A percentile compares a stretch with the other conserved stretches of the same genome.
Evolutionary conservation across 2,113 vertebrate species (phyloP).

Genomic region (Menidia beryllina): DNA sequence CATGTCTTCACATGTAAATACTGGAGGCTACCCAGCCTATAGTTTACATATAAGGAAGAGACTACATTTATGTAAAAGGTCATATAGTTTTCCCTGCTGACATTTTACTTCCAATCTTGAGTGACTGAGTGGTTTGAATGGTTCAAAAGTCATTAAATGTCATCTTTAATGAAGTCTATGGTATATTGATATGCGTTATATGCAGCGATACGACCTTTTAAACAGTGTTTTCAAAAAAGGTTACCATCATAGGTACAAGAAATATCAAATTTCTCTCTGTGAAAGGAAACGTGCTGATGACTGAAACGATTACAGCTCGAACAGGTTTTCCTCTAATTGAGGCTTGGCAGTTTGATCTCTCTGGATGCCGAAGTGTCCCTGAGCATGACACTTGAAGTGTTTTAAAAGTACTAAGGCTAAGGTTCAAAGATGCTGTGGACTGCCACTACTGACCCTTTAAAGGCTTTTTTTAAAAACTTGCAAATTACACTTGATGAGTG

Average conservation of each 20-base stretch:
- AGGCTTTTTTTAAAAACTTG: too few relatives aligned
- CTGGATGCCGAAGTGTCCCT: background rate
- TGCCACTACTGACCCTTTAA: too few relatives aligned
- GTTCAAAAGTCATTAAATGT: conserved; percentile 62
- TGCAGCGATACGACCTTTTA: conserved; percentile 15
- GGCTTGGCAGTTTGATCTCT: background rate
- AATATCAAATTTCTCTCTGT: background rate
- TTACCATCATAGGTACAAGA: background rate
- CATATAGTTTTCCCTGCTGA: conserved; percentile 57
- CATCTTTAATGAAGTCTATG: conserved; percentile 49
- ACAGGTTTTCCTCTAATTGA: background rate
- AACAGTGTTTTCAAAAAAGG: conserved; percentile 8
- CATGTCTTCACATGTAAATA: too few relatives aligned
- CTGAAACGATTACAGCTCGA: background rate
- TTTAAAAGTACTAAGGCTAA: too few relatives aligned
- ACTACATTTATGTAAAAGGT: conserved; percentile 56
- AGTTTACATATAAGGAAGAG: background rate
- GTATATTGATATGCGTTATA: conserved; percentile 18
- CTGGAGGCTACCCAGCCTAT: background rate
- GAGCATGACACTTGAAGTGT: too few relatives aligned
- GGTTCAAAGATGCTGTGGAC: too few relatives aligned
- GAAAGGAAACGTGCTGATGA: background rate
- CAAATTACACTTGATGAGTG: too few relatives aligned
- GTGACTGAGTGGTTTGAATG: conserved; percentile 44
- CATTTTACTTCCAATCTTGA: conserved; percentile 48